A percentile compares a stretch with the other conserved stretches of the same genome.
These are phyloP conservation scores for Tokudaia muenninki DNA, from an alignment of 2,797 vertebrate species.

Conservation along the genomic window DNA sequence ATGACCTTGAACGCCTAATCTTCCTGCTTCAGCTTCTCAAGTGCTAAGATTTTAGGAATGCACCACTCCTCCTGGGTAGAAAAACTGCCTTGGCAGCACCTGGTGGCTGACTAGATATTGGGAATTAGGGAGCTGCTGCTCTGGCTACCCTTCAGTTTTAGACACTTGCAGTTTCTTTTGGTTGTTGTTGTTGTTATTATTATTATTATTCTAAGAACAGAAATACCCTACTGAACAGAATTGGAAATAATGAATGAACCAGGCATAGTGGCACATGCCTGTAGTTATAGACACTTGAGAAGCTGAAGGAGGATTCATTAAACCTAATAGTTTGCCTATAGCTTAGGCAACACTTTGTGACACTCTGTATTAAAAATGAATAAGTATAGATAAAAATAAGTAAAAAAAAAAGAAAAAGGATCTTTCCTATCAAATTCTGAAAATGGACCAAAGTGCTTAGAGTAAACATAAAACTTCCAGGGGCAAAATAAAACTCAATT, in stretches of 20 bases:
- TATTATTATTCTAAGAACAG: slow-evolving; percentile 29
- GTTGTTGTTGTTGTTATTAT: neutral
- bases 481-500: neutral
- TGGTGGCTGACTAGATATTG: neutral
- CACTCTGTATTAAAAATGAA: neutral
- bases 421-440: slow-evolving; percentile 58
- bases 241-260: slow-evolving; percentile 29
- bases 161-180: slow-evolving; percentile 43
- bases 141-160: slow-evolving; percentile 20
- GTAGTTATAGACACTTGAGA: neutral
- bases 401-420: neutral
- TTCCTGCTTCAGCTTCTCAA: neutral
- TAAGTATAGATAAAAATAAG: neutral
- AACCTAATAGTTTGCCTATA: neutral
- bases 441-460: slow-evolving; percentile 36
- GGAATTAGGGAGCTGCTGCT: neutral
- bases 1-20: neutral
- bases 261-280: neutral
- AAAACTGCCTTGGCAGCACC: neutral
- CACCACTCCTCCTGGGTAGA: neutral
- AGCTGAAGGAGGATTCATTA: neutral
- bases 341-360: neutral
- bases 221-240: slow-evolving; percentile 36
- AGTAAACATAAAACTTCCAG: slow-evolving; percentile 51
- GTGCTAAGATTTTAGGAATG: neutral